Base-by-base conservation (phyloP, 2,797 vertebrate species). In the Synaphobranchus kaupii region DNA sequence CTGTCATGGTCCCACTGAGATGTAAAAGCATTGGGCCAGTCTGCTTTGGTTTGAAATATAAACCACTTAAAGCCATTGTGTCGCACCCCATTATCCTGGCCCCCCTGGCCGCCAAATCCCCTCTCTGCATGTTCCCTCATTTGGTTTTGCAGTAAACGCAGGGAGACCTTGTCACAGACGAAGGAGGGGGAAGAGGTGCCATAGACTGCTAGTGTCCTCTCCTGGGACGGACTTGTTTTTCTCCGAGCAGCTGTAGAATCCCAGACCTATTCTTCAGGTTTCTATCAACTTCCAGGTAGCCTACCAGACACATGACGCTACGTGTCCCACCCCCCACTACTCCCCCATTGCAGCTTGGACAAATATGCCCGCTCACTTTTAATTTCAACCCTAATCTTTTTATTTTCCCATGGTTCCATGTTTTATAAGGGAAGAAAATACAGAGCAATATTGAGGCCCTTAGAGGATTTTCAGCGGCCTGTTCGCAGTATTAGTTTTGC, bases 351-450 rank as follows among this genome's bases (percentile, higher is more conserved):
- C 91, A 78, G 73, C 73, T 20, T 92, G 91, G 93, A 92, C 78
- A 81, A 81, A 81, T 31, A 25, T 81, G 17, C 6, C 44, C 22
- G 6, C 20, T 48, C 78, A 81, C 44, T 81, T 48, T 81, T 81
- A 48, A 81, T 81, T 48, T 81, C 47, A 25, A 7, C 44, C 25
- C 44, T 81, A 92, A 93, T 92, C 92, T 86, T 93, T 91, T 94
- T 92, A 52, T 89, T 88, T 90, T 91, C 91, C 39, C 71, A 60
- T 88, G 90, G 88, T 91, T 89, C 88, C 93, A 88, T 91, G 90
- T 93, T 91, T 91, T 71, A 85, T 85, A 83, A 58, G 47, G n/a
- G 39, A 87, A 87, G 89, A 90, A 88, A 56, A 84, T 50, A 50
- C 47, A n/a, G 47, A 81, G 78, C 47, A 81, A 50, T 50, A 81